A percentile compares a stretch with the other conserved stretches of the same genome.
These are phyloP conservation scores for Amblyraja radiata DNA, from an alignment of 2,797 vertebrate species.

Conservation along the genomic window DNA sequence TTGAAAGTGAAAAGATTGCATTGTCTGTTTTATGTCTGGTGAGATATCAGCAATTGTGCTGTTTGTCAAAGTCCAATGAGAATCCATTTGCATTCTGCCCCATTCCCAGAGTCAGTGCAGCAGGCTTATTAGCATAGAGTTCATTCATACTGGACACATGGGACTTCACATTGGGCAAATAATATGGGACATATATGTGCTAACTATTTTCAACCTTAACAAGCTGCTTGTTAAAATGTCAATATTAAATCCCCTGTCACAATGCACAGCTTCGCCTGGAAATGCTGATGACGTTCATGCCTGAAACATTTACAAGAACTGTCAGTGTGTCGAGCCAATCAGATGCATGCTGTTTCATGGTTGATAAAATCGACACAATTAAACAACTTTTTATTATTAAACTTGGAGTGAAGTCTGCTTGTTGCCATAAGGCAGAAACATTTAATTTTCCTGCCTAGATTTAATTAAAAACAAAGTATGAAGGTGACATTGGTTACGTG, in stretches of 20 bases:
- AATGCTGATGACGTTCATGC: not conserved
- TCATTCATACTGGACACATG: not conserved
- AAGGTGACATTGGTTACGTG: not conserved
- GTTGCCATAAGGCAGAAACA: not conserved
- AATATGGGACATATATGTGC: not conserved
- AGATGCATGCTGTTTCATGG: not conserved
- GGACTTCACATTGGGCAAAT: not conserved
- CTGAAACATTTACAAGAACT: not conserved
- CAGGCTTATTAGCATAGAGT: not conserved
- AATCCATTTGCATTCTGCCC: not conserved
- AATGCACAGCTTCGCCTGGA: not conserved
- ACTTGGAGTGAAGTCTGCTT: constrained; percentile 8
- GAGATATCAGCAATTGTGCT: not conserved
- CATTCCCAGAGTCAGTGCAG: not conserved
- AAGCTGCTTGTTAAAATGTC: constrained; percentile 13
- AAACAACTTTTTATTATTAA: constrained; percentile 2
- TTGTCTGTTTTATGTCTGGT: not conserved
- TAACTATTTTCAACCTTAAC: not conserved
- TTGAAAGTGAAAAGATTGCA: not conserved
- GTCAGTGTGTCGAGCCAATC: not conserved
- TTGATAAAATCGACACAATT: constrained; percentile 4
- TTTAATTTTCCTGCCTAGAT: not conserved
- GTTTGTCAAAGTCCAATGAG: not conserved
- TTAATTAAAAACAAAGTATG: not conserved
- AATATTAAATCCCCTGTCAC: not conserved